A percentile compares a stretch with the other conserved stretches of the same genome.
Evolutionary conservation across 2,888 invertebrate species (phyloP).

Genomic region (Amiota minor): DNA sequence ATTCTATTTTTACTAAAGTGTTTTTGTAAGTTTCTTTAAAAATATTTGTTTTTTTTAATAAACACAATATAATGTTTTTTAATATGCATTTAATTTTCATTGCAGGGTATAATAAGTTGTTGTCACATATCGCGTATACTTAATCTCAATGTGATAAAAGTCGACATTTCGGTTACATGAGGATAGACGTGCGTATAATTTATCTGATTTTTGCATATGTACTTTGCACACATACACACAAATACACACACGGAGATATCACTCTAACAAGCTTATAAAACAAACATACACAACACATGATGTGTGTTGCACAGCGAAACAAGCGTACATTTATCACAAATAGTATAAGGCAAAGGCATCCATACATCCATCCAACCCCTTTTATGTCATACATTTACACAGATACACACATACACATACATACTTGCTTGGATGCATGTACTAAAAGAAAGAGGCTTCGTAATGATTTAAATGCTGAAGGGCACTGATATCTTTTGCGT

Average conservation of each 20-base stretch:
- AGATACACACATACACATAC: neutral
- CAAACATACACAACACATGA: slow-evolving; percentile 3
- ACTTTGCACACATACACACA: slow-evolving; percentile 9
- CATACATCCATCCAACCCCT: slow-evolving; percentile 48
- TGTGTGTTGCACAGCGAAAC: too few species aligned
- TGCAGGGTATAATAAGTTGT: neutral
- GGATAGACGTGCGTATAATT: slow-evolving; percentile 17
- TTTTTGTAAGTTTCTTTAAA: neutral
- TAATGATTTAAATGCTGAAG: slow-evolving; percentile 21
- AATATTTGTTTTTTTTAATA: neutral
- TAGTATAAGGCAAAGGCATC: neutral
- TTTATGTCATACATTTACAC: slow-evolving; percentile 46
- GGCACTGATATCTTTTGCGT: slow-evolving; percentile 1
- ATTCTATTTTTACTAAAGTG: too few species aligned
- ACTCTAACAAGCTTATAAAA: neutral
- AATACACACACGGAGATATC: slow-evolving; percentile 24
- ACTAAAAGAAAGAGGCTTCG: neutral
- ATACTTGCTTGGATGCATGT: neutral
- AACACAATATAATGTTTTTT: too few species aligned
- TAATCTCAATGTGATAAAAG: slow-evolving; percentile 15
- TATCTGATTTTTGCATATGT: slow-evolving; percentile 19
- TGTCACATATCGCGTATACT: slow-evolving; percentile 23
- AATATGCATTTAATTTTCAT: too few species aligned
- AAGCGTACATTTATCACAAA: too few species aligned
- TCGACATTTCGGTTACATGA: neutral